Evolutionary conservation across 2,888 invertebrate genomes (phyloP), one percentile per base, ranked within the genome.

Genomic region (Clivina fossor): DNA sequence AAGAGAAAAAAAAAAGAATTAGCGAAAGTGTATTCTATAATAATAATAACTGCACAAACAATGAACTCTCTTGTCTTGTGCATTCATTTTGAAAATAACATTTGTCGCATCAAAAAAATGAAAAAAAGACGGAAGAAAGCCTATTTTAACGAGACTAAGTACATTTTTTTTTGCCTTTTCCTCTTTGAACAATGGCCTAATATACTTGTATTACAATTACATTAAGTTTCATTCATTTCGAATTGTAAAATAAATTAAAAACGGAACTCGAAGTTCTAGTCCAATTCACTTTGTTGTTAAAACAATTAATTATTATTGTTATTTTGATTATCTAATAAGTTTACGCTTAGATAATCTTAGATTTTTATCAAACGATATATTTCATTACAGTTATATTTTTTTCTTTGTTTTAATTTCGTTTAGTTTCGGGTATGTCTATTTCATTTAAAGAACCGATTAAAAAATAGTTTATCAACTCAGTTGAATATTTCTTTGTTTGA

Each of bases 1-100:
- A n/a, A n/a, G n/a, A n/a, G n/a, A n/a, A n/a, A n/a, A n/a, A n/a
- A n/a, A n/a, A 30, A 30, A 44, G 37, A 33, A 32, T 50, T 32
- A 53, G 30, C 18, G 57, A 57, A 57, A 57, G 57, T 57, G 50
- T n/a, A n/a, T 37, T 30, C 20, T 40, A 32, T 15, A 51, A 43
- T n/a, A n/a, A n/a, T n/a, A n/a, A n/a, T 32, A 40, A 11, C 26
- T 26, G 38, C 41, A 51, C 51, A 51, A 51, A n/a, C n/a, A n/a
- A n/a, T n/a, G n/a, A n/a, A n/a, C n/a, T n/a, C n/a, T n/a, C n/a
- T n/a, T n/a, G n/a, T n/a, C n/a, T n/a, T n/a, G n/a, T 51, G 43
- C 41, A 33, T 51, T 28, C 28, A 40, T 38, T 40, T 40, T 30
- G 30, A 11, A 19, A 35, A 33, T 18, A 38, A 40, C 20, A 40